phyloP scores from a whole-genome alignment of 2,113 vertebrate genomes.

The Thermophis baileyi region DNA sequence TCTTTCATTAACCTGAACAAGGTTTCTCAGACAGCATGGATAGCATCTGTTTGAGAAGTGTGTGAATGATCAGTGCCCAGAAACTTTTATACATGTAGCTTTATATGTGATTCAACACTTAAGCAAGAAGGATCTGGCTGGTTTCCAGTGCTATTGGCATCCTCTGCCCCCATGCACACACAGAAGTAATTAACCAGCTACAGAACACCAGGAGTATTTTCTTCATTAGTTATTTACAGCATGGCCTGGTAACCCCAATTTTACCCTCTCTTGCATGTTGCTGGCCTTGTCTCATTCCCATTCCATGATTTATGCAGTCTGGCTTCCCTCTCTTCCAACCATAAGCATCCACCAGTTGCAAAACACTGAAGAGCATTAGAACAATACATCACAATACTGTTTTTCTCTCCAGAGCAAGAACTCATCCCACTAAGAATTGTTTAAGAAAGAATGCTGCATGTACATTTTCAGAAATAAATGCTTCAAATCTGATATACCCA shows the following conservation, averaged over 20 bases:
- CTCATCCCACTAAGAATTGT: neutral
- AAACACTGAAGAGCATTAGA: neutral
- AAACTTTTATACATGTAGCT: neutral
- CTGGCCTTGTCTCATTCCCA: neutral
- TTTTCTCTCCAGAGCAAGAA: neutral
- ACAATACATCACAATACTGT: neutral
- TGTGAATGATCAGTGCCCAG: neutral
- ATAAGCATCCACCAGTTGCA: neutral
- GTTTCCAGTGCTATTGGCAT: neutral
- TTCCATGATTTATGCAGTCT: neutral
- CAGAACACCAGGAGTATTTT: neutral
- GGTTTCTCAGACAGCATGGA: neutral
- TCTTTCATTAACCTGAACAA: neutral
- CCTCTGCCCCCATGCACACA: neutral
- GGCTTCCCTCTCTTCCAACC: neutral
- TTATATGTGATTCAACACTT: neutral
- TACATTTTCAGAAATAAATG: neutral
- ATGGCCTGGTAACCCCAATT: neutral
- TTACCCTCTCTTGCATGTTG: neutral
- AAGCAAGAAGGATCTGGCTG: neutral
- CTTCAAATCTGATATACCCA: neutral
- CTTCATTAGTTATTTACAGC: neutral
- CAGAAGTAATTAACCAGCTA: neutral
- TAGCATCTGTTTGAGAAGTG: neutral
- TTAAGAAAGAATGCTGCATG: neutral